Percentiles rank a stretch among this genome's conserved stretches.
Evolutionary conservation across 2,888 invertebrate species (phyloP).

Genomic region (Cephus sareptanus): DNA sequence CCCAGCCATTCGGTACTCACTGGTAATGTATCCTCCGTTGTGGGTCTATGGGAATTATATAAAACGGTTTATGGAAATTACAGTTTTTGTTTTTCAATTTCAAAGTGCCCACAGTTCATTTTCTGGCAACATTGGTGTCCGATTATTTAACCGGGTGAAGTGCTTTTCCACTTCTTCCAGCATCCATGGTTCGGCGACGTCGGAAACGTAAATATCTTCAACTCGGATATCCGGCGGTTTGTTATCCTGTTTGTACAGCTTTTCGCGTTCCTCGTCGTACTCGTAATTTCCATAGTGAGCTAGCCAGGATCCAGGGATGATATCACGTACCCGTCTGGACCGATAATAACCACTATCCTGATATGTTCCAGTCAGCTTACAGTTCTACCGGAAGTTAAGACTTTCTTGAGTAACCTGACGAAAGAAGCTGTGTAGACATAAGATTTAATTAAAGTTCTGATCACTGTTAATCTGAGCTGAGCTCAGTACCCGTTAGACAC

Average conservation of each 20-base stretch:
- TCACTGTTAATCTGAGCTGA: not conserved
- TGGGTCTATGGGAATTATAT: not conserved
- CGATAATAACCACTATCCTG: slow-evolving; percentile 46
- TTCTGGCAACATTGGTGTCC: slow-evolving; percentile 14
- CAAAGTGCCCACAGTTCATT: slow-evolving; percentile 40
- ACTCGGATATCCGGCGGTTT: slow-evolving; percentile 5
- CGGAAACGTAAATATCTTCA: not conserved
- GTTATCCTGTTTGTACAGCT: slow-evolving; percentile 54
- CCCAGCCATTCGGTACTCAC: not conserved
- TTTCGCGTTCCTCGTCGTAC: slow-evolving; percentile 71
- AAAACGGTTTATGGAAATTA: not conserved
- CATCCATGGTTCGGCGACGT: slow-evolving; percentile 54
- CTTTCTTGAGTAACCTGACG: not conserved
- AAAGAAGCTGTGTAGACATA: not conserved
- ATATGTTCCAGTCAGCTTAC: slow-evolving; percentile 42
- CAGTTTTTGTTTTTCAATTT: not conserved
- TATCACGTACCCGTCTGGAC: slow-evolving; percentile 71
- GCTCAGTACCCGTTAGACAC: not conserved
- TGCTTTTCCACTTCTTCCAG: slow-evolving; percentile 54
- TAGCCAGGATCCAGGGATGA: slow-evolving; percentile 75
- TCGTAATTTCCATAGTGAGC: slow-evolving; percentile 72
- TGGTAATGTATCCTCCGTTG: not conserved
- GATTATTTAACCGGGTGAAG: slow-evolving; percentile 46
- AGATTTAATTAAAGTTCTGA: not conserved
- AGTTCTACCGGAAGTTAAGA: slow-evolving; percentile 32